A percentile compares a stretch with the other conserved stretches of the same genome.
phyloP scores from a whole-genome alignment of 1,140 invertebrate genomes.

The Lepidurus couesii region DNA sequence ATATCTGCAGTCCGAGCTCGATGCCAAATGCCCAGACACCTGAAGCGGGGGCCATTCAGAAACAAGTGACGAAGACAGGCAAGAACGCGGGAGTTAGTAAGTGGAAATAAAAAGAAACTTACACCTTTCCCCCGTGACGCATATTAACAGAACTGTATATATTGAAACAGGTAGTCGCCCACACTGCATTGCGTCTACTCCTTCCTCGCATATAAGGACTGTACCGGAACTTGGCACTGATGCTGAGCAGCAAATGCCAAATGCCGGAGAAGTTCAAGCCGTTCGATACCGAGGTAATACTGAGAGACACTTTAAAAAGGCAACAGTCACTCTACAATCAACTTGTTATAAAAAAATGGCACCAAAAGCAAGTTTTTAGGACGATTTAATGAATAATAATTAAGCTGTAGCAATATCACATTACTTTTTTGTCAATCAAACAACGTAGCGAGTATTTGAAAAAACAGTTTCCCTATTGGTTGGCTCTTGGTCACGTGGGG shows the following conservation, averaged over 20 bases:
- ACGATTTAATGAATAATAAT: too few relatives aligned
- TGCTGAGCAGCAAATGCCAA: neutral
- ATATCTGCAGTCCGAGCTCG: neutral
- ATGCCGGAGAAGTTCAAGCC: neutral
- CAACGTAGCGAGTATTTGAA: too few relatives aligned
- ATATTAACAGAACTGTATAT: neutral
- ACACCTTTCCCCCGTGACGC: neutral
- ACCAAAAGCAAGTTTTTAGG: too few relatives aligned
- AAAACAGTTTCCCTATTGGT: too few relatives aligned
- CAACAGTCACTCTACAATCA: neutral
- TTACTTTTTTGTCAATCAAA: too few relatives aligned
- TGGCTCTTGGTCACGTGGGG: too few relatives aligned
- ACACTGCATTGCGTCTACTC: neutral
- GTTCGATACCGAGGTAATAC: constrained; percentile 10
- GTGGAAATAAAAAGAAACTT: neutral
- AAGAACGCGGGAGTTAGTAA: neutral
- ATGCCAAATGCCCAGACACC: neutral
- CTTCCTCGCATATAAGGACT: neutral
- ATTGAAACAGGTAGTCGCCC: neutral
- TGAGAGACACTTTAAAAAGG: neutral
- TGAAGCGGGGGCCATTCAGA: neutral
- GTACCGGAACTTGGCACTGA: neutral
- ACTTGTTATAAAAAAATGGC: too few relatives aligned
- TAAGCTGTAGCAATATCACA: too few relatives aligned
- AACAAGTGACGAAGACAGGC: neutral